Conservation (phyloP, 64 coral and sea anemone genomes). For the Trachythela sp. region DNA sequence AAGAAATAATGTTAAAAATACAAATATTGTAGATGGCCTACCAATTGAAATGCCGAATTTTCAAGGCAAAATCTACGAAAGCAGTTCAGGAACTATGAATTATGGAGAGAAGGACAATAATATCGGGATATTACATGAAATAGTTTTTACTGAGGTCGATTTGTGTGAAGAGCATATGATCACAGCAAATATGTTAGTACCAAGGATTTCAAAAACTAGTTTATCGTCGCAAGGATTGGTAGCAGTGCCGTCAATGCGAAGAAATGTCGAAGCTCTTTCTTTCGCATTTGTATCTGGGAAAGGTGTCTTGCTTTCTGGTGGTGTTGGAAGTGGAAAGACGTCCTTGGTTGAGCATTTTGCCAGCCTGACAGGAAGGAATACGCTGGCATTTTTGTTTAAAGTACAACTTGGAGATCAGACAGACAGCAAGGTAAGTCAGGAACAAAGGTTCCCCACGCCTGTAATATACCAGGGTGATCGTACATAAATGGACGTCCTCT, state of each 20-base stretch:
- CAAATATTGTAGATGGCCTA: background rate
- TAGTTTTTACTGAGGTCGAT: conserved; percentile 65
- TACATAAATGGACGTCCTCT: too few species aligned
- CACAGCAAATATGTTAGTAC: conserved; percentile 62
- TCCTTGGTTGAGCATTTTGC: conserved; percentile 81
- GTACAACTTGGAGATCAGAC: conserved; percentile 93
- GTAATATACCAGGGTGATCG: too few species aligned
- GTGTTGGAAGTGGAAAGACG: conserved; percentile 87
- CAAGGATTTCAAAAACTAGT: conserved; percentile 31
- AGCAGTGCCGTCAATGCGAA: conserved; percentile 60
- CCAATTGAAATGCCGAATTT: too few species aligned
- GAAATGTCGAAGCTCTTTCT: conserved; percentile 72
- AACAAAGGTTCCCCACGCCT: too few species aligned
- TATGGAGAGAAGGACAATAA: background rate
- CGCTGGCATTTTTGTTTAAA: conserved; percentile 63
- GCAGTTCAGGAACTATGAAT: background rate
- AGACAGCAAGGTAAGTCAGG: conserved; percentile 98
- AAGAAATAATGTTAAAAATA: background rate
- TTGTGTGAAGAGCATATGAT: conserved; percentile 54
- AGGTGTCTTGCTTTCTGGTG: conserved; percentile 72
- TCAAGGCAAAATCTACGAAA: too few species aligned
- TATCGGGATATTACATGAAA: background rate
- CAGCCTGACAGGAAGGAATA: conserved; percentile 49
- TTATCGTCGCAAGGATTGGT: conserved; percentile 41
- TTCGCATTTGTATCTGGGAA: conserved; percentile 66